Evolutionary conservation across 2,888 invertebrate genomes (phyloP), one percentile per base, ranked within the genome.

Genomic region (Chloromyia formosa): DNA sequence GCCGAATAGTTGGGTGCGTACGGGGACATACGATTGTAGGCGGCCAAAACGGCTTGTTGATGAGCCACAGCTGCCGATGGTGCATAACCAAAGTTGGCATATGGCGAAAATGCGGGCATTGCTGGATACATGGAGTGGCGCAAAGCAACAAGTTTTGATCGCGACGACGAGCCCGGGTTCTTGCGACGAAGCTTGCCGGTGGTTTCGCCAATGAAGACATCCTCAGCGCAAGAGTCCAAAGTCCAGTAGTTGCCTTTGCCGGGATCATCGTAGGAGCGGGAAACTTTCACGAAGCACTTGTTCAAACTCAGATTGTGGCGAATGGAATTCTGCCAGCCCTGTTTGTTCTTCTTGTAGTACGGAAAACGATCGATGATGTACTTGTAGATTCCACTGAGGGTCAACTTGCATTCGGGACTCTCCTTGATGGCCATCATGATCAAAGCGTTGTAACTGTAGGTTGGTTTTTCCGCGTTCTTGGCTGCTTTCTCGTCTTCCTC

Each of bases 191-290:
- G 87, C 86, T 99, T 99, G 1, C 98, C 98, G 0, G 98, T 98
- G 0, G 97, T 96, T 0, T 97, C 96, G 0, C 98, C 98, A 82
- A 99, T 99, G 84, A 97, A 98, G 14, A 99, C 98, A 81, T 99
- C 98, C 82, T 98, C 98, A 73, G 95, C 94, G 58, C 66, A 94
- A 23, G 97, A 95, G 83, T 98, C 98, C 83, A 99, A 85, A 94
- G 98, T 98, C 98, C 98, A 99, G 87, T 99, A 99, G 87, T 98
- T 98, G 1, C 98, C 98, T 84, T 99, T 99, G 27, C 99, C 98
- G 0, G 98, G 98, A 84, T 99, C 98, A 87, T 99, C 98, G 87
- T 98, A 98, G 83, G 96, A 96, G 66, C 99, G 88, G 0, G 97
- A 95, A 53, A 96, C 95, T 87, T 98, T 98, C 35, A 98, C 94